Evolutionary conservation across 1,140 invertebrate genomes (phyloP).

Genomic region (Penaeus chinensis): DNA sequence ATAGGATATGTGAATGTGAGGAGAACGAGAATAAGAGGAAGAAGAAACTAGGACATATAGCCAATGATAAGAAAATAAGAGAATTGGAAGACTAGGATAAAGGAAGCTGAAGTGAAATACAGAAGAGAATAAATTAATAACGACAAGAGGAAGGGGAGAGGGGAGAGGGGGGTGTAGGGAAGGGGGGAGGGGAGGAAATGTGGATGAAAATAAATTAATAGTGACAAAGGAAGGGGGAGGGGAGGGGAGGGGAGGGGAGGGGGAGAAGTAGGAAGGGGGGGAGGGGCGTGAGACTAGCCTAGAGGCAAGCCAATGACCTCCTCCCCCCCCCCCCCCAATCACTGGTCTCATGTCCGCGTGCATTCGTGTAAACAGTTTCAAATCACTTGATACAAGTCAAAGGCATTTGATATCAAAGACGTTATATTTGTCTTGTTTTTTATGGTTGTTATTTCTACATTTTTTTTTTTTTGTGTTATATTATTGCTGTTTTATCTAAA

Average conservation of each 20-base stretch:
- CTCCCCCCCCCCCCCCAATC: too few relatives aligned
- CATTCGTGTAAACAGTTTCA: too few relatives aligned
- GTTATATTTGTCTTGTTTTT: not conserved
- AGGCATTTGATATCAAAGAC: too few relatives aligned
- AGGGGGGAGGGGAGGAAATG: not conserved
- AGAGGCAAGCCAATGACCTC: not conserved
- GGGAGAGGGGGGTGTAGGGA: too few relatives aligned
- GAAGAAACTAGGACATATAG: not conserved
- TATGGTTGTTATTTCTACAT: not conserved
- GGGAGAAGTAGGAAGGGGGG: not conserved
- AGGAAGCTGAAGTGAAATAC: not conserved
- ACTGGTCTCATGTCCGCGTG: too few relatives aligned
- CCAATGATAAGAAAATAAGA: not conserved
- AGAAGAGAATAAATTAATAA: not conserved
- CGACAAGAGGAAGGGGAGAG: not conserved
- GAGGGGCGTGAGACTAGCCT: not conserved
- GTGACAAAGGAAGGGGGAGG: too few relatives aligned
- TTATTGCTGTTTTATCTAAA: not conserved
- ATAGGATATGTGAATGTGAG: not conserved
- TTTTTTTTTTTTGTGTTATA: not conserved
- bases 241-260: not conserved
- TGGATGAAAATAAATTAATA: not conserved
- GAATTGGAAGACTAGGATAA: not conserved
- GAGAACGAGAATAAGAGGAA: not conserved
- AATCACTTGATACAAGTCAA: too few relatives aligned